Percentiles rank a stretch among this genome's conserved stretches.
These are phyloP conservation scores for Tiliacea aurago DNA, from an alignment of 2,888 invertebrate genomes.

Conservation along the genomic window DNA sequence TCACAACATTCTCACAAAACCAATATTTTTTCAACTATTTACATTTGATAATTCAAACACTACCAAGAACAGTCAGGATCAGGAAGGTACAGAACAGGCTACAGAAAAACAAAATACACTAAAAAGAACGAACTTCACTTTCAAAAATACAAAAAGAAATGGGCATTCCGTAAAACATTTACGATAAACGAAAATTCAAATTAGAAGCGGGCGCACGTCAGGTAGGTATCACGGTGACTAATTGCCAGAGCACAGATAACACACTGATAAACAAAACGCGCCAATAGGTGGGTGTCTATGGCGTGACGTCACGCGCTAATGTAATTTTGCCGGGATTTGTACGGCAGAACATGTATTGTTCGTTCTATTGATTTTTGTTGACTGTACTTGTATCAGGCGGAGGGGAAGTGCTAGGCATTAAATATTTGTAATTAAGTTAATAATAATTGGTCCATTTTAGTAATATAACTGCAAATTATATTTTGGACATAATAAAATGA, in stretches of 20 bases:
- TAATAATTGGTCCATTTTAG: not conserved
- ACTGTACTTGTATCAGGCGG: slow-evolving; percentile 23
- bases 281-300: slow-evolving; percentile 67
- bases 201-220: slow-evolving; percentile 70
- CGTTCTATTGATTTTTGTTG: slow-evolving; percentile 63
- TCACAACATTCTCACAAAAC: slow-evolving; percentile 22
- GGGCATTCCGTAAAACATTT: slow-evolving; percentile 51
- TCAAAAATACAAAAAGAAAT: slow-evolving; percentile 30
- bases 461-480: not conserved
- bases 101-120: not conserved
- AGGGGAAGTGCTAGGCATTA: not conserved
- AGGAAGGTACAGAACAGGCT: too few species aligned
- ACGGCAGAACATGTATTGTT: slow-evolving; percentile 48
- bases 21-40: slow-evolving; percentile 1
- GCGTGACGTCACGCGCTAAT: slow-evolving; percentile 71
- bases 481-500: not conserved
- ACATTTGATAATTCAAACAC: slow-evolving; percentile 2
- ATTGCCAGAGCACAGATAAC: slow-evolving; percentile 82
- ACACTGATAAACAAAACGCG: slow-evolving; percentile 78
- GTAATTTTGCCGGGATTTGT: slow-evolving; percentile 77
- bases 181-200: slow-evolving; percentile 55
- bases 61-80: slow-evolving; percentile 11
- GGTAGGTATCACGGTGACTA: slow-evolving; percentile 79
- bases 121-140: slow-evolving; percentile 13
- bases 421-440: slow-evolving; percentile 15